Evolutionary conservation across 2,113 vertebrate species (phyloP), one percentile per base, ranked within the genome.

Genomic region (Regulus satrapa): DNA sequence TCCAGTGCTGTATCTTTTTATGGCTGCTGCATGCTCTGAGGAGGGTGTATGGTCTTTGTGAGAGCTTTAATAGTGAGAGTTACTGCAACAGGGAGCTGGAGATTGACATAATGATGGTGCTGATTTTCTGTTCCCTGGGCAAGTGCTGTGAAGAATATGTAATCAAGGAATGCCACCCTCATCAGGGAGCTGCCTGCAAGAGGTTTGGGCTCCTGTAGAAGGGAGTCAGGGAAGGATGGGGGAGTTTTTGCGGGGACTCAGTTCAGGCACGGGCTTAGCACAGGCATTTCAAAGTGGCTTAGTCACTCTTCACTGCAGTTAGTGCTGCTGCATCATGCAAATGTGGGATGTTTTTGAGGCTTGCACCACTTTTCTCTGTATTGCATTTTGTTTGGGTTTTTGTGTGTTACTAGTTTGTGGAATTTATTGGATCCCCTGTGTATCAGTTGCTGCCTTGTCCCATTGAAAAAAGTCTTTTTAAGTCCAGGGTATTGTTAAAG

Each of bases 71-170:
- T 77, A 68, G 66, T 25, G n/a, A 64, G 67, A 68, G 76, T 36
- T 69, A 36, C 3, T 92, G 62, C 74, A 59, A n/a, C 19, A 72
- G 59, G 62, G 72, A 86, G 48, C 40, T 80, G 48, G 56, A 76
- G 75, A 83, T 51, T 69, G 86, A 46, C 36, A 32, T 84, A n/a
- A 81, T 63, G 51, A 36, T 40, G 43, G 31, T 78, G 68, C 89
- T 88, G 90, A 91, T 94, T 93, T 93, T 91, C 85, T 61, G 56
- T 67, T 92, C 74, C 52, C n/a, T 89, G 82, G 61, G 58, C 77
- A 59, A 81, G 20, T 77, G 73, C 64, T 69, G 17, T 59, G 49
- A 81, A 93, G 77, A 95, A 92, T 89, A 18, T 45, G 69, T 73
- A 87, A 94, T 94, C 64, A 89, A 75, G 75, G 76, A 73, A 49